Percentiles rank a stretch among this genome's conserved stretches.
Conservation (phyloP, 2,113 vertebrate genomes). For the Saguinus midas region DNA sequence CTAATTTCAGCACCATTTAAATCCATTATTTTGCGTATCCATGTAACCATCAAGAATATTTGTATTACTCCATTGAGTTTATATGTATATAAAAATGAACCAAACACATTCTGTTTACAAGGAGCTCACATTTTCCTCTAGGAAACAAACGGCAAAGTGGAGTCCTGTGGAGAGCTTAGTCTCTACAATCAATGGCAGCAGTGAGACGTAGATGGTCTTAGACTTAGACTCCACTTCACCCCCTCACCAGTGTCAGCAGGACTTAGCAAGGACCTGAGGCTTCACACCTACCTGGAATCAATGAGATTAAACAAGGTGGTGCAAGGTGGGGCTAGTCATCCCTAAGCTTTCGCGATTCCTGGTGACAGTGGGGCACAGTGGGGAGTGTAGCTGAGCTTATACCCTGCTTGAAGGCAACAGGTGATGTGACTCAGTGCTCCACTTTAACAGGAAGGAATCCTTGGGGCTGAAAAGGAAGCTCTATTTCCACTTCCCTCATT, state of each 20-base stretch:
- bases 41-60: constrained; percentile 12
- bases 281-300: neutral
- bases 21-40: neutral
- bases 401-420: neutral
- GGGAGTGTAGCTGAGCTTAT: neutral
- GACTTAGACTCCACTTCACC: neutral
- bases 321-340: neutral
- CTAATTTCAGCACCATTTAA: neutral
- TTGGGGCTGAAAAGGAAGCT: neutral
- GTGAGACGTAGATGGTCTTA: neutral
- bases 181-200: neutral
- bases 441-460: neutral
- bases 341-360: neutral
- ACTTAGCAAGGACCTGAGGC: neutral
- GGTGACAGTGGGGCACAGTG: neutral
- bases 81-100: neutral
- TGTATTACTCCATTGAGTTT: neutral
- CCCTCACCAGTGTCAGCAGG: neutral
- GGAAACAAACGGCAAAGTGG: neutral
- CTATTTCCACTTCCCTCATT: neutral
- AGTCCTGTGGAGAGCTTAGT: neutral
- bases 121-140: neutral
- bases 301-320: neutral
- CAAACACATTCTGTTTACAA: neutral
- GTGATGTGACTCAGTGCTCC: neutral